Evolutionary conservation across 2,113 vertebrate genomes (phyloP).

Genomic region (Chamaea fasciata): DNA sequence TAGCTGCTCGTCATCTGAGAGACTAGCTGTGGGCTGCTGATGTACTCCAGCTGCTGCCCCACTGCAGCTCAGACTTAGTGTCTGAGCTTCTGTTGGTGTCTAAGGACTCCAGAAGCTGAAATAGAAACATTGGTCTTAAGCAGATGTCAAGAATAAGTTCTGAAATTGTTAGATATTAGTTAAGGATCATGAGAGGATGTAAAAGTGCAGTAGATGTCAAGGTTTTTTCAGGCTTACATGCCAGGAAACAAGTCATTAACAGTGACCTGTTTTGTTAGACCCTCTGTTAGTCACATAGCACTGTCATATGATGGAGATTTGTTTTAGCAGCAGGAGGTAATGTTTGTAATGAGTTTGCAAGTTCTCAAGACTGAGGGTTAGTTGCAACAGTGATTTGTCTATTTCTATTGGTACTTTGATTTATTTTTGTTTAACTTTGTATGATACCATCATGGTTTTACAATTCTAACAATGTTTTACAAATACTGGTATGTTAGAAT

Average conservation of each 20-base stretch:
- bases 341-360: not conserved
- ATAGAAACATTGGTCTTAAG: not conserved
- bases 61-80: not conserved
- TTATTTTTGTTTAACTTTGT: not conserved
- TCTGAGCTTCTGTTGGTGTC: too few relatives aligned
- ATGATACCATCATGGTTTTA: not conserved
- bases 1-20: rapidly evolving
- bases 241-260: not conserved
- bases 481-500: not conserved
- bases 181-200: not conserved
- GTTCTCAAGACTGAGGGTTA: not conserved
- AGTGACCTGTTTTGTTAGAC: not conserved
- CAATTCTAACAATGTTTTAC: not conserved
- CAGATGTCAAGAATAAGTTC: not conserved
- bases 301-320: not conserved
- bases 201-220: not conserved
- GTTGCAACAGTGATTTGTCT: not conserved
- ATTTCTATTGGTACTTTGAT: not conserved
- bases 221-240: not conserved
- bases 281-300: not conserved
- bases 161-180: not conserved
- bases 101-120: not conserved
- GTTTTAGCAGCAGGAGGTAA: not conserved
- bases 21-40: not conserved
- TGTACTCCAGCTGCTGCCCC: not conserved